Evolutionary conservation across 2,888 invertebrate species (phyloP), one percentile per base, ranked within the genome.

Genomic region (Campoplex capitator): DNA sequence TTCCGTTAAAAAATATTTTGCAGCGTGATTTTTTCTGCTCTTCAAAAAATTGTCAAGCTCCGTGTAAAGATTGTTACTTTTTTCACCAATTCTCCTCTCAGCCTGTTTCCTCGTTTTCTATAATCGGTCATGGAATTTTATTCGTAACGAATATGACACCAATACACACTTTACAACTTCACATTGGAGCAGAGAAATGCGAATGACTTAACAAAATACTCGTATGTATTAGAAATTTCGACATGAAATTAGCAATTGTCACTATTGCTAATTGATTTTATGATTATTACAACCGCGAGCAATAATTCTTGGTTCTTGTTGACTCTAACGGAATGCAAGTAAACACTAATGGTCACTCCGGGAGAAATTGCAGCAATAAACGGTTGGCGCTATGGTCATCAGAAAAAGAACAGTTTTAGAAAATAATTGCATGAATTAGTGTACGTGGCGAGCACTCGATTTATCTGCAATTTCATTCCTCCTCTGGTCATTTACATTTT

Each of bases 321-420:
- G 38, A 32, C 18, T 77, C 51, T 23, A 16, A 65, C 35, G 42
- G n/a, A 62, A 42, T 62, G 62, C 28, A 38, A 65, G 62, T 35
- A 0, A 78, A 28, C 32, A 42, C 23, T 68, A 68, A 78, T 56
- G 7, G 68, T 54, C 68, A 68, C 38, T 67, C 23, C 23, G 38
- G 23, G 78, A 54, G 78, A 78, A 68, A 78, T 67, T 77, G 67
- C 62, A 48, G 67, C 51, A n/a, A 67, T 77, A 67, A 67, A 75
- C 13, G 42, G 58, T 42, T 32, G 48, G 48, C 16, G 42, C 18
- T 58, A 75, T 58, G 28, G 3, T 58, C 35, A 58, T 28, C 2
- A 51, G 28, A 67, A 38, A 35, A 35, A 68, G 13, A 77, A 77
- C 45, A 77, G 32, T 7, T 13, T 32, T 32, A n/a, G 51, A 48